phyloP scores from a whole-genome alignment of 2,113 vertebrate species.

The Tenrec ecaudatus region DNA sequence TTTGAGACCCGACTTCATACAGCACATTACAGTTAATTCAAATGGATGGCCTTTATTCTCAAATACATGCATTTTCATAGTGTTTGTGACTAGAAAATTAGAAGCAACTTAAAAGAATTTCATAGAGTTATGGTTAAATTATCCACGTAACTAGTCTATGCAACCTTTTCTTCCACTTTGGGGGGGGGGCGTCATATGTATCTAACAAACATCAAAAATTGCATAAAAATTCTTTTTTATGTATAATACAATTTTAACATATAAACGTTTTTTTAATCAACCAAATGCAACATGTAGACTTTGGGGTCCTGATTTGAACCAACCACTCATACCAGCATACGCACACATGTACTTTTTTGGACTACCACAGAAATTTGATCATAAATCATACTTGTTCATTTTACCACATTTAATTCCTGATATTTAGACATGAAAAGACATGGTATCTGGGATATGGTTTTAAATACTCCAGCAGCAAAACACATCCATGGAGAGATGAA shows the following conservation, averaged over 20 bases:
- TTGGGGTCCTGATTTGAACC: conserved; percentile 31
- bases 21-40: conserved; percentile 47
- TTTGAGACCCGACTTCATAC: background rate
- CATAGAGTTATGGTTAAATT: background rate
- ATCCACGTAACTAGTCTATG: background rate
- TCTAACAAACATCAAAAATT: conserved; percentile 20
- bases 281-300: background rate
- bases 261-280: conserved; percentile 11
- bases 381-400: conserved; percentile 36
- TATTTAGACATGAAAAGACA: background rate
- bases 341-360: background rate
- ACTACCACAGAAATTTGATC: conserved; percentile 19
- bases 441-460: conserved; percentile 27
- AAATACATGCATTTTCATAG: conserved; percentile 32
- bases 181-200: background rate
- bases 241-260: background rate
- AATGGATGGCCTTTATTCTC: conserved; percentile 39
- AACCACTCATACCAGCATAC: background rate
- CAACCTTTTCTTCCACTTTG: conserved; percentile 21
- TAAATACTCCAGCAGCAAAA: conserved; percentile 45
- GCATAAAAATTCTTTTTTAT: conserved; percentile 25
- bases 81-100: conserved; percentile 44
- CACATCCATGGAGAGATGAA: background rate
- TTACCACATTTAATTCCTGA: conserved; percentile 16
- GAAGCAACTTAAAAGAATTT: conserved; percentile 26